Evolutionary conservation across 1,140 invertebrate species (phyloP), one percentile per base, ranked within the genome.

Genomic region (Cydia amplana): DNA sequence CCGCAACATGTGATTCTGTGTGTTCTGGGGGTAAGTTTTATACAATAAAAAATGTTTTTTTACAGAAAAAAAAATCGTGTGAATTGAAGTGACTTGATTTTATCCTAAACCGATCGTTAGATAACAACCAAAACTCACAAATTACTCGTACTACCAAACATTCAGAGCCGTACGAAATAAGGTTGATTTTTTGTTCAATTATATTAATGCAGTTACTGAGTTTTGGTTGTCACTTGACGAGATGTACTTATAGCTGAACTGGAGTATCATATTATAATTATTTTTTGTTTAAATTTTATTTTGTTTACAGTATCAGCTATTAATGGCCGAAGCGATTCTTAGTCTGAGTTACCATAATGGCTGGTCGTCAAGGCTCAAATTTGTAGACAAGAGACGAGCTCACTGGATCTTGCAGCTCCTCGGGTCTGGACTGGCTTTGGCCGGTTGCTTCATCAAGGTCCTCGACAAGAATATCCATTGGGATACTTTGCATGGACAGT

Each of bases 271-370:
- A 20, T 25, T 70, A 9, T 23, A 25, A 9, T 6, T 25, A 36
- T 32, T 2, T 74, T 46, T 46, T 74, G 12, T 64, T 91, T 87
- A 28, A n/a, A n/a, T n/a, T n/a, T n/a, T n/a, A 10, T 74, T 46
- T 46, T 74, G 12, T 64, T 91, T 87, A 28, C 81, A 93, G 91
- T 92, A 91, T 74, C 91, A 92, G 78, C 78, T 93, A 5, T 79
- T 93, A 14, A 90, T 90, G 87, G 83, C 85, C 0, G 81, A 92
- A 78, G 83, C 84, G 2, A 89, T 92, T 5, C 79, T 93, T 2
- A 73, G 79, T 63, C 78, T 93, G 14, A 85, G 85, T 5, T 79
- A 85, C 6, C 77, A 90, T 18, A 92, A 89, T 75, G 85, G 86
- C 6, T 93, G 90, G 89, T 84, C 87, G 23, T 80, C 83, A 4